These are phyloP conservation scores for Oostethus manadensis DNA, from an alignment of 2,113 vertebrate species.

Conservation along the genomic window DNA sequence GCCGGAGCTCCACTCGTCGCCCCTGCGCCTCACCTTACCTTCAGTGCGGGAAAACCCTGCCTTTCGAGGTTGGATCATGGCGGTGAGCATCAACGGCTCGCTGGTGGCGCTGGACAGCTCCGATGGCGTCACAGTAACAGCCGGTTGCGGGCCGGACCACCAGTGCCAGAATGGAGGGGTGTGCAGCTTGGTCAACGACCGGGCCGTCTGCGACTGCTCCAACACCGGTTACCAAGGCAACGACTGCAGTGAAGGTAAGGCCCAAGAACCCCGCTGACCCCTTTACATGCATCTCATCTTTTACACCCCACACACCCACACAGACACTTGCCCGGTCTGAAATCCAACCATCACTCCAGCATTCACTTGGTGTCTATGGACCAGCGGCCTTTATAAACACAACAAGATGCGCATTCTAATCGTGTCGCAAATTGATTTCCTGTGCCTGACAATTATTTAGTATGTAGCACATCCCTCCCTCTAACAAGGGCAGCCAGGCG, in stretches of 20 bases:
- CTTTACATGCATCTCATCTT: slow-evolving; percentile 56
- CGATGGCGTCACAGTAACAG: slow-evolving; percentile 80
- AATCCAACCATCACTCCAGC: slow-evolving; percentile 15
- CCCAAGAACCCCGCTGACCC: slow-evolving; percentile 60
- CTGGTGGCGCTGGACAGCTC: slow-evolving; percentile 75
- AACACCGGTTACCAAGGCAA: slow-evolving; percentile 93
- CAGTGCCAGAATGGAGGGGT: slow-evolving; percentile 93
- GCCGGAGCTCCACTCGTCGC: slow-evolving; percentile 81
- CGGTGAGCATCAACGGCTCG: slow-evolving; percentile 82
- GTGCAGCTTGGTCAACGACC: slow-evolving; percentile 91
- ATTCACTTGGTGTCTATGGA: slow-evolving; percentile 23
- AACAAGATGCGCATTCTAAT: slow-evolving; percentile 47
- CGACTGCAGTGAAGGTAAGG: slow-evolving; percentile 99
- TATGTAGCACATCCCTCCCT: background rate
- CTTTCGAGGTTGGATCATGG: slow-evolving; percentile 91
- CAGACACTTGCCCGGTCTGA: background rate
- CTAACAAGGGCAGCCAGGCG: background rate
- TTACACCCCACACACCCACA: slow-evolving; percentile 12
- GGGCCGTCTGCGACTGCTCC: slow-evolving; percentile 92
- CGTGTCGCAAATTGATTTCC: slow-evolving; percentile 50
- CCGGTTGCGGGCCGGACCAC: slow-evolving; percentile 79
- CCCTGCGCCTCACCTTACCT: slow-evolving; percentile 85
- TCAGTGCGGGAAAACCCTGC: slow-evolving; percentile 83
- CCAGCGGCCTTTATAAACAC: slow-evolving; percentile 44
- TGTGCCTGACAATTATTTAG: slow-evolving; percentile 35